phyloP scores from a whole-genome alignment of 2,113 vertebrate species.

The Dryoscopus gambensis region DNA sequence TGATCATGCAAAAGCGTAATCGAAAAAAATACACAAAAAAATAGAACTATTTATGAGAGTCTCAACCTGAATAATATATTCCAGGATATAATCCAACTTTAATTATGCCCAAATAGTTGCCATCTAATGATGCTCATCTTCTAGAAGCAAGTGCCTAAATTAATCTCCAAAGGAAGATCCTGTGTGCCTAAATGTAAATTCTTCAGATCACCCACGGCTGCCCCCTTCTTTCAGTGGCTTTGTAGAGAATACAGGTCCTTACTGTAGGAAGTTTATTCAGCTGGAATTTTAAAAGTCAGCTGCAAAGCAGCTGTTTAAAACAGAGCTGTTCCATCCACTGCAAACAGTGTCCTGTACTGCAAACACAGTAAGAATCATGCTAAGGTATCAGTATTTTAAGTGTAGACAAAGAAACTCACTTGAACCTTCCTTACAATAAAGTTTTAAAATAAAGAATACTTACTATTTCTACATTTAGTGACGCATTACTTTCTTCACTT shows the following conservation, averaged over 20 bases:
- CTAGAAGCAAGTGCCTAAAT: neutral
- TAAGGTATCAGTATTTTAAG: neutral
- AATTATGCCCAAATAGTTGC: neutral
- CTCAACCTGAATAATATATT: neutral
- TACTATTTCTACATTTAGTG: constrained; percentile 64
- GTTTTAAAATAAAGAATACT: constrained; percentile 33
- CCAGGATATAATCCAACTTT: neutral
- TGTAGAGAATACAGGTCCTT: neutral
- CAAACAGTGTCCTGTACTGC: neutral
- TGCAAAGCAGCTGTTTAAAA: neutral
- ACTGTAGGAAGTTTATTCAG: neutral
- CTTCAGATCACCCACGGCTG: neutral
- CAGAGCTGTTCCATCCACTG: neutral
- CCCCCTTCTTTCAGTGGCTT: neutral
- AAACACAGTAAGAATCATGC: neutral
- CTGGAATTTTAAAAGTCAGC: neutral
- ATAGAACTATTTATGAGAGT: neutral
- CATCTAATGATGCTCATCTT: neutral
- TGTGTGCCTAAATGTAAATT: neutral
- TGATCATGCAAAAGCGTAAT: neutral
- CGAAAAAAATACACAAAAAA: neutral
- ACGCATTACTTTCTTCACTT: constrained; percentile 48
- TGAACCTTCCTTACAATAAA: neutral
- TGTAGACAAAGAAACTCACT: neutral
- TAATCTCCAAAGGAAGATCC: neutral